Conservation (phyloP, 2,888 invertebrate genomes). For the Watsonalla binaria region DNA sequence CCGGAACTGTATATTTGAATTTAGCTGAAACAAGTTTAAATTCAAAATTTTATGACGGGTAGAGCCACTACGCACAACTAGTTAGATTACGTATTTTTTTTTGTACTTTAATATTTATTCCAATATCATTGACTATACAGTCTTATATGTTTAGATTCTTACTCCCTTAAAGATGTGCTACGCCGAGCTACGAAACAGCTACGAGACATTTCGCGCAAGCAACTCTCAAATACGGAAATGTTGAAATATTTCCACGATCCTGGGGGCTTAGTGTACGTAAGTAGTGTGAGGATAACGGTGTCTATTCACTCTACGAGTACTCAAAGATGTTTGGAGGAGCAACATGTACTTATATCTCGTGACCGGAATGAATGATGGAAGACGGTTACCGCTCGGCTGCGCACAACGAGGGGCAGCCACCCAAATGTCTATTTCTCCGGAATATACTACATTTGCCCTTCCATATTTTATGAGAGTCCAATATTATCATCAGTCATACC, state of each 20-base stretch:
- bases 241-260: not conserved
- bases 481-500: not conserved
- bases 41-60: too few relatives aligned
- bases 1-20: too few relatives aligned
- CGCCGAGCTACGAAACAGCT: constrained; percentile 22
- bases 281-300: not conserved
- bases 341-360: constrained; percentile 27
- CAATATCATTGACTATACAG: too few relatives aligned
- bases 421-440: constrained; percentile 37
- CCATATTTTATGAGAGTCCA: constrained; percentile 21
- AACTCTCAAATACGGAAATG: not conserved
- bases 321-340: constrained; percentile 20
- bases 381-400: constrained; percentile 21
- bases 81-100: too few relatives aligned
- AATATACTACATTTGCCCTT: constrained; percentile 26
- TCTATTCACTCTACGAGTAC: constrained; percentile 13
- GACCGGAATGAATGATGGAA: constrained; percentile 41
- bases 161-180: constrained; percentile 9
- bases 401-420: constrained; percentile 21
- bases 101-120: too few relatives aligned
- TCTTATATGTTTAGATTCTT: too few relatives aligned
- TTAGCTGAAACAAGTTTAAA: too few relatives aligned
- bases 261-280: too few relatives aligned
- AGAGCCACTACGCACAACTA: too few relatives aligned
- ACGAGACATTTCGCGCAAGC: constrained; percentile 13